phyloP scores from a whole-genome alignment of 2,888 invertebrate species.

The Zootermopsis nevadensis region DNA sequence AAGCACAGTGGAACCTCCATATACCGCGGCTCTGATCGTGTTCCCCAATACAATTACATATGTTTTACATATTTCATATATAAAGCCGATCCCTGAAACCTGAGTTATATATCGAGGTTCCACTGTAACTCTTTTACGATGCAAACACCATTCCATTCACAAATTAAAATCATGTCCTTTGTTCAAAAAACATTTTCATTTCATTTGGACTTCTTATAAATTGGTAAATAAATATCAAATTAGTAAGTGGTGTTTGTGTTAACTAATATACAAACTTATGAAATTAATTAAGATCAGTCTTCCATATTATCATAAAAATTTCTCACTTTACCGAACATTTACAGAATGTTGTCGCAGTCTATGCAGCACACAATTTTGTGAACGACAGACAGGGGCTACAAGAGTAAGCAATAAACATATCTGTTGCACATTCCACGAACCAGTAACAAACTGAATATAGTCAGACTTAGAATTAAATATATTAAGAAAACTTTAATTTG shows the following conservation, averaged over 20 bases:
- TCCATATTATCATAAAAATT: neutral
- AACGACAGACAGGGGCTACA: neutral
- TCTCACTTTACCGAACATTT: no score
- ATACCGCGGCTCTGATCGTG: no score
- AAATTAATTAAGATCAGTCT: constrained; percentile 27
- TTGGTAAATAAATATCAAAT: no score
- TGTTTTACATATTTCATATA: no score
- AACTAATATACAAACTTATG: neutral
- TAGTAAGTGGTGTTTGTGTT: neutral
- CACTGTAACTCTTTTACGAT: no score
- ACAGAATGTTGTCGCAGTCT: neutral
- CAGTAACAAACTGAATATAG: constrained; percentile 7
- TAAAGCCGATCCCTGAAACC: no score
- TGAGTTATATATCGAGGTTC: no score
- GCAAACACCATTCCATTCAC: neutral
- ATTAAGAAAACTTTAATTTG: no score
- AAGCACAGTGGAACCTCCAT: no score
- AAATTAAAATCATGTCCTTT: no score
- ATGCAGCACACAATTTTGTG: neutral
- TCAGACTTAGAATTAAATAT: constrained; percentile 20
- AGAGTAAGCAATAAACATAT: constrained; percentile 14
- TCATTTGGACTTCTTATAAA: no score
- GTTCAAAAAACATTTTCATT: neutral
- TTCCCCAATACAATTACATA: no score
- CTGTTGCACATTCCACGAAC: constrained; percentile 17